Conservation (phyloP, 2,113 vertebrate genomes). For the Hippoglossus stenolepis region DNA sequence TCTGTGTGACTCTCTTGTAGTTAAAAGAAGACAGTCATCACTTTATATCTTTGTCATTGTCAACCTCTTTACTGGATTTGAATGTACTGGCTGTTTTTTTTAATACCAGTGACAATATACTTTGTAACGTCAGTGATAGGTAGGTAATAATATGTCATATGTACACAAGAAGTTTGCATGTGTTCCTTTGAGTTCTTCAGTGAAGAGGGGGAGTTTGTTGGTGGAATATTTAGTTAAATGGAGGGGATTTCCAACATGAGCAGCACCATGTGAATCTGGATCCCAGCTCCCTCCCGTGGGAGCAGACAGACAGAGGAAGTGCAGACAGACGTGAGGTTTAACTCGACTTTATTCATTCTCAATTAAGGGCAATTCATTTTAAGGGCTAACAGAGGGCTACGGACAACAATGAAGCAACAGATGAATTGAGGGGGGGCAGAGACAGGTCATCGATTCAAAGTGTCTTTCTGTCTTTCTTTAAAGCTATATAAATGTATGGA, state of each 20-base stretch:
- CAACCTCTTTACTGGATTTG: slow-evolving; percentile 7
- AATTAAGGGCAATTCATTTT: slow-evolving; percentile 16
- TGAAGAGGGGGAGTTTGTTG: slow-evolving; percentile 33
- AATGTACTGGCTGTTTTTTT: slow-evolving; percentile 29
- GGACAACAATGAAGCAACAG: slow-evolving; percentile 35
- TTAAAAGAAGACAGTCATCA: not conserved
- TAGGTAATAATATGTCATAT: slow-evolving; percentile 13
- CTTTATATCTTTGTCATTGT: not conserved
- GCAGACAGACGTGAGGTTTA: not conserved
- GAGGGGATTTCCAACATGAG: slow-evolving; percentile 80
- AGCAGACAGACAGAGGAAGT: slow-evolving; percentile 1
- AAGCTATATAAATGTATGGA: not conserved
- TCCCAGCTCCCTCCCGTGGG: slow-evolving; percentile 28
- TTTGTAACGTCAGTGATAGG: not conserved
- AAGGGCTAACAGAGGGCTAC: slow-evolving; percentile 25
- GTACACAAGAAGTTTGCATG: not conserved
- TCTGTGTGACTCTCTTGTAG: not conserved
- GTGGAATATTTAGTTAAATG: slow-evolving; percentile 50
- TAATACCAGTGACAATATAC: not conserved
- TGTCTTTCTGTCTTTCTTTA: slow-evolving; percentile 1
- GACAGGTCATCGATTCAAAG: not conserved
- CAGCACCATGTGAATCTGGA: slow-evolving; percentile 66
- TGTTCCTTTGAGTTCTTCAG: slow-evolving; percentile 25
- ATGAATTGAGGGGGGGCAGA: not conserved
- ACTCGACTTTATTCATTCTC: slow-evolving; percentile 13